Percentiles rank a stretch among this genome's conserved stretches.
Evolutionary conservation across 1,140 invertebrate genomes (phyloP).

Genomic region (Halictus rubicundus): DNA sequence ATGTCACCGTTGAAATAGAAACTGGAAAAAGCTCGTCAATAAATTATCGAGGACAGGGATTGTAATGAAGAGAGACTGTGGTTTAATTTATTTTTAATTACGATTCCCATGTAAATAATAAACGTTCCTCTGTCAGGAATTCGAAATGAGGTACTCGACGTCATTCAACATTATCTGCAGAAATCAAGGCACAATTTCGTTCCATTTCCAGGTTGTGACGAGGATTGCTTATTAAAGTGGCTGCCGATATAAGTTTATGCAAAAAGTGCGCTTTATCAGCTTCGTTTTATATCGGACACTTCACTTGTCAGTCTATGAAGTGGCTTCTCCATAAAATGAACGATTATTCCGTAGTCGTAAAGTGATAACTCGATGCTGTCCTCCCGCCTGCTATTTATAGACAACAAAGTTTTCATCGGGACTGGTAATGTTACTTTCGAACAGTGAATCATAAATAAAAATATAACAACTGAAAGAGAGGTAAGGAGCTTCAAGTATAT

Average conservation of each 20-base stretch:
- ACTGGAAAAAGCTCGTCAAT: neutral
- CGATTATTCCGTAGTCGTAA: slow-evolving; percentile 12
- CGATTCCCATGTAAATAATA: neutral
- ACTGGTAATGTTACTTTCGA: neutral
- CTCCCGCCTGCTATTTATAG: neutral
- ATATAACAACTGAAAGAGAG: neutral
- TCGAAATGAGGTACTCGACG: neutral
- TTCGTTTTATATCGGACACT: neutral
- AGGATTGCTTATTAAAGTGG: neutral
- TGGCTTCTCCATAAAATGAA: neutral
- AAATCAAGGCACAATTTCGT: neutral
- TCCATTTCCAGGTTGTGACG: neutral
- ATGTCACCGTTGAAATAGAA: too few relatives aligned
- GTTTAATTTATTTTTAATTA: neutral
- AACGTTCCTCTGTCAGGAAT: neutral
- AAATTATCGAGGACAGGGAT: neutral
- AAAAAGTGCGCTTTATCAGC: neutral
- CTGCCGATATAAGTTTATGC: slow-evolving; percentile 1
- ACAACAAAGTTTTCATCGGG: neutral
- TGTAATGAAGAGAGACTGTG: neutral
- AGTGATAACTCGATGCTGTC: neutral
- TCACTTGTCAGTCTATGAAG: slow-evolving; percentile 10
- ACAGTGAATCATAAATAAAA: neutral
- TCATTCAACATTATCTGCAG: neutral
- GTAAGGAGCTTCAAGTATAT: neutral